phyloP scores from a whole-genome alignment of 1,140 invertebrate genomes.

The Bombus picipes region DNA sequence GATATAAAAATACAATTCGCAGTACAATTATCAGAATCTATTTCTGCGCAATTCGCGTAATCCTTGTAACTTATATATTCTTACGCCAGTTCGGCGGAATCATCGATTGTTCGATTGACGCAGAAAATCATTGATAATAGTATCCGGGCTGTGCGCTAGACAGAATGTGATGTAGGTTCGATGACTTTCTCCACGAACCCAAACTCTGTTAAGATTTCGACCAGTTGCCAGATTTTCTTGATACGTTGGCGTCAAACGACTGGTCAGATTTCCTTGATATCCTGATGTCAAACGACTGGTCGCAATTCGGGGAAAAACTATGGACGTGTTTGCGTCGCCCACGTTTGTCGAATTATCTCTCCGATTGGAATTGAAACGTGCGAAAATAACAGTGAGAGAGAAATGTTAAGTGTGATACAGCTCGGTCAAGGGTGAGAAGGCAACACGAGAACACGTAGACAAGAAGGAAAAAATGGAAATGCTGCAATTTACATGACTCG shows the following conservation, averaged over 20 bases:
- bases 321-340: constrained; percentile 37
- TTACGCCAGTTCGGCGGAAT: too few relatives aligned
- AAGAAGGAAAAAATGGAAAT: constrained; percentile 66
- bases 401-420: background rate
- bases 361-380: constrained; percentile 55
- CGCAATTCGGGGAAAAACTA: constrained; percentile 19
- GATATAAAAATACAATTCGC: too few relatives aligned
- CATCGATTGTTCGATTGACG: background rate
- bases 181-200: constrained; percentile 7
- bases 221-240: background rate
- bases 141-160: too few relatives aligned
- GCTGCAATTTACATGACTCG: constrained; percentile 65
- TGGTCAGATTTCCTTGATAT: too few relatives aligned
- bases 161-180: background rate
- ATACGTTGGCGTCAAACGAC: background rate
- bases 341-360: constrained; percentile 55
- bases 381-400: background rate
- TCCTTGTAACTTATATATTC: background rate
- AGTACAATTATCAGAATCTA: too few relatives aligned
- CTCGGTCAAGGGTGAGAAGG: constrained; percentile 3
- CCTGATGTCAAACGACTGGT: background rate
- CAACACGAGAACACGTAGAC: constrained; percentile 19
- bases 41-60: too few relatives aligned
- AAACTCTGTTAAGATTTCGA: background rate
- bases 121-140: background rate